Evolutionary conservation across 2,888 invertebrate genomes (phyloP).

Genomic region (Pyrrhopygopsis socrates): DNA sequence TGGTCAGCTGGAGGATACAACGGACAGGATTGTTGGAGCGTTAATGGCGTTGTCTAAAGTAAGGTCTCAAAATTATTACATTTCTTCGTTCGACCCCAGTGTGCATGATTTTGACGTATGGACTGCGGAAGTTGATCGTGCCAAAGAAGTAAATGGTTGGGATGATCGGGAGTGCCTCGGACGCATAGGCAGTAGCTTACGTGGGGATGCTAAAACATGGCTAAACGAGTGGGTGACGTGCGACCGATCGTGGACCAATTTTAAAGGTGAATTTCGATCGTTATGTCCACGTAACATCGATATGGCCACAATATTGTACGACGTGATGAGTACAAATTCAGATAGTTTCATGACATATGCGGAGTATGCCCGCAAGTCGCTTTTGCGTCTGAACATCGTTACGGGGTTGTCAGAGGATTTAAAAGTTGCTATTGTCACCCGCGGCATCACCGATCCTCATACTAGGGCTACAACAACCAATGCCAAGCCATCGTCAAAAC

Average conservation of each 20-base stretch:
- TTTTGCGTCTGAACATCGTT: conserved; percentile 57
- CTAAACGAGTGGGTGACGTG: background rate
- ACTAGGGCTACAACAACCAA: too few species aligned
- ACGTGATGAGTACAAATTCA: background rate
- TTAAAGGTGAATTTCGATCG: background rate
- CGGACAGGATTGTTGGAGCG: too few species aligned
- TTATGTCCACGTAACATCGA: background rate
- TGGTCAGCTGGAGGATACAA: too few species aligned
- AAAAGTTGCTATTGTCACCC: too few species aligned
- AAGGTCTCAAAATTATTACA: background rate
- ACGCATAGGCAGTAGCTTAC: background rate
- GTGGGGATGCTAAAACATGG: background rate
- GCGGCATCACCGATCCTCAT: too few species aligned
- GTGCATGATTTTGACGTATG: background rate
- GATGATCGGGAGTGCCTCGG: background rate
- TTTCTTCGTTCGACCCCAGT: background rate
- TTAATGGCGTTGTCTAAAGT: too few species aligned
- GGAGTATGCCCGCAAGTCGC: conserved; percentile 82
- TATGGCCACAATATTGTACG: background rate
- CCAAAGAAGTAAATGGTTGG: background rate
- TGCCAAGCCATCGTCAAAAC: too few species aligned
- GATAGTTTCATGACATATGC: conserved; percentile 65
- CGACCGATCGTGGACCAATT: background rate
- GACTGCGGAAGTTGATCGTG: background rate
- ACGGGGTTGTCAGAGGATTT: background rate